Evolutionary conservation across 2,888 invertebrate genomes (phyloP).

Genomic region (Chesias legatella): DNA sequence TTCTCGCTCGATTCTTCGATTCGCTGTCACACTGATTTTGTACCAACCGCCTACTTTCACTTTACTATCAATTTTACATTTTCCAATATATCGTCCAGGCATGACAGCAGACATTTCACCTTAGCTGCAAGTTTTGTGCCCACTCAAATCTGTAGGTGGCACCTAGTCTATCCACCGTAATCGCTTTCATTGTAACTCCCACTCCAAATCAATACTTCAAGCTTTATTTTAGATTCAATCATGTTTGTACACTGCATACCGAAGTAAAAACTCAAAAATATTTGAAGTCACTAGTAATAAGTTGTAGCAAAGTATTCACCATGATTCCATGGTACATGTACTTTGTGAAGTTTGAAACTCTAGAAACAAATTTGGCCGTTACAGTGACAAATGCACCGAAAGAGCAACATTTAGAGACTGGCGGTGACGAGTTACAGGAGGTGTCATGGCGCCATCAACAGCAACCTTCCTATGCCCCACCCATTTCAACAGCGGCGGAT

Average conservation of each 20-base stretch:
- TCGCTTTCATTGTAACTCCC: conserved; percentile 34
- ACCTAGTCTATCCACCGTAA: conserved; percentile 25
- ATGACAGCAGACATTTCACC: conserved; percentile 5
- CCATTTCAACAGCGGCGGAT: conserved; percentile 86
- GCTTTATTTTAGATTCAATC: conserved; percentile 1
- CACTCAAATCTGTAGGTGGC: conserved; percentile 27
- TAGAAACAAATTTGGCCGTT: conserved; percentile 27
- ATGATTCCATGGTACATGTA: too few species aligned
- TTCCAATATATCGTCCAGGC: background rate
- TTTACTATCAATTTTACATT: conserved; percentile 37
- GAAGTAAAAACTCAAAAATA: too few species aligned
- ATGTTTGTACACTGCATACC: too few species aligned
- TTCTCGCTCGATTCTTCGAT: conserved; percentile 47
- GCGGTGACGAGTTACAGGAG: conserved; percentile 86
- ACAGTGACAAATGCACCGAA: conserved; percentile 88
- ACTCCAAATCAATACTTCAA: conserved; percentile 39
- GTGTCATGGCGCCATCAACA: conserved; percentile 88
- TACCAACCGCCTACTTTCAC: conserved; percentile 49
- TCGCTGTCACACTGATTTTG: conserved; percentile 43
- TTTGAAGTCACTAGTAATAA: too few species aligned
- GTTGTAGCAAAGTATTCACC: too few species aligned
- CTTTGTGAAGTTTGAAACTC: too few species aligned
- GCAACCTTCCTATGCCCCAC: conserved; percentile 80
- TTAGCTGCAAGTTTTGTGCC: conserved; percentile 12
- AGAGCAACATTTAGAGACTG: conserved; percentile 86